phyloP scores from a whole-genome alignment of 1,140 invertebrate species.

The Drosophila oshimai region DNA sequence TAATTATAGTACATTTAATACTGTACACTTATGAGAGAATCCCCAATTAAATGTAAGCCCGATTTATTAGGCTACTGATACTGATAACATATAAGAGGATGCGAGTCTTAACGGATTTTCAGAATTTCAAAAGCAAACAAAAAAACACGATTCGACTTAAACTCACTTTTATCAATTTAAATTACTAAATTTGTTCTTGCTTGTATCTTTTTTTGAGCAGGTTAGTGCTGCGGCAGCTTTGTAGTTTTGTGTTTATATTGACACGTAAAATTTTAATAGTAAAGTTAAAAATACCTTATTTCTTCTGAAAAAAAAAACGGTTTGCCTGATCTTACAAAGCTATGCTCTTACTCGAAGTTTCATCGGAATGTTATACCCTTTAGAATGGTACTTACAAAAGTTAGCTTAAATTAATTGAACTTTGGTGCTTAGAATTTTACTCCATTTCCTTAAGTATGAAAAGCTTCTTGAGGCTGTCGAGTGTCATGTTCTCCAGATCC shows the following conservation, averaged over 20 bases:
- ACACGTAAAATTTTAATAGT: too few relatives aligned
- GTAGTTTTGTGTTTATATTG: too few relatives aligned
- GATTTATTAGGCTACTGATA: not conserved
- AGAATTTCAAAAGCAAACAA: not conserved
- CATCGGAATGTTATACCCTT: not conserved
- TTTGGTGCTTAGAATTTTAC: not conserved
- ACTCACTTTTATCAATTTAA: too few relatives aligned
- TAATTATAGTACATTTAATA: constrained; percentile 10
- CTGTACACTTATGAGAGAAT: constrained; percentile 12
- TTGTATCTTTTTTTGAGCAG: too few relatives aligned
- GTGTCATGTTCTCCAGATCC: constrained; percentile 71
- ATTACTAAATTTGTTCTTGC: not conserved
- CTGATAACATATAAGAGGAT: not conserved
- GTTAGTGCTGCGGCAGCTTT: too few relatives aligned
- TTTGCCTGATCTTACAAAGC: too few relatives aligned
- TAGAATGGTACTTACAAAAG: not conserved
- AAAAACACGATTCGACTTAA: too few relatives aligned
- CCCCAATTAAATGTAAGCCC: not conserved
- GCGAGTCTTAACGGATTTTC: not conserved
- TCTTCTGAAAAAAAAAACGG: too few relatives aligned
- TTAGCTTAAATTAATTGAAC: not conserved
- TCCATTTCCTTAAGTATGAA: constrained; percentile 46
- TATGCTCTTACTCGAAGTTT: too few relatives aligned
- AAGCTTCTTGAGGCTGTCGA: constrained; percentile 56
- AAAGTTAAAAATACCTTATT: too few relatives aligned